Base-by-base conservation (phyloP, 2,888 invertebrate species). In the Chrysolina haemoptera region DNA sequence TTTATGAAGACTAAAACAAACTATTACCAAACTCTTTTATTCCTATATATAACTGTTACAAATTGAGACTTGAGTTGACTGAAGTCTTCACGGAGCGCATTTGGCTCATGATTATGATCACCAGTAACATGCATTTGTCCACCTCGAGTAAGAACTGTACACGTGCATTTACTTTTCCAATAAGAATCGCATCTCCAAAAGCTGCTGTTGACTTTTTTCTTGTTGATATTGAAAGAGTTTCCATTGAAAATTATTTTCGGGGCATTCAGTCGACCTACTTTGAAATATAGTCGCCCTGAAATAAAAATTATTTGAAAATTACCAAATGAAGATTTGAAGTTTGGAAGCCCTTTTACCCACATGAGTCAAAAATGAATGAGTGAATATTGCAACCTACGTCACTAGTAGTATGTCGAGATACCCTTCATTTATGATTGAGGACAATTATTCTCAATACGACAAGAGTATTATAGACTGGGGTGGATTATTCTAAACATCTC, bases 171-270 rank as follows among this genome's bases (percentile, higher is more conserved):
- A 27, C 16, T 62, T 59, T 35, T 71, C 43, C 55, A 55, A 18
- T 71, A 66, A 16, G 71, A 66, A 48, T 59, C 62, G 40, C 71
- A 71, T 35, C 71, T 43, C 67, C 67, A 67, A 53, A 67, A 67
- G 22, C 53, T 67, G 67, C 53, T 67, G 41, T 67, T 67, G 14
- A 22, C 10, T n/a, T 53, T 16, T 40, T 53, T 67, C 67, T 67
- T 67, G 67, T 67, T 67, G 16, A 67, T 20, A 11, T 67, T 53
- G 40, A 53, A 67, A 53, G 67, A 67, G 35, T n/a, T 40, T 12
- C 16, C 35, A 43, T 67, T 35, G 20, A 67, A 67, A 41, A 67
- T 67, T 11, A 67, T 67, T 40, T 67, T 67, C 9, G 53, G 67
- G 5, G 67, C 67, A 11, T 67, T 53, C 22, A 48, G 27, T 18